These are phyloP conservation scores for Rhinogobius similis DNA, from an alignment of 2,113 vertebrate species.

Conservation along the genomic window DNA sequence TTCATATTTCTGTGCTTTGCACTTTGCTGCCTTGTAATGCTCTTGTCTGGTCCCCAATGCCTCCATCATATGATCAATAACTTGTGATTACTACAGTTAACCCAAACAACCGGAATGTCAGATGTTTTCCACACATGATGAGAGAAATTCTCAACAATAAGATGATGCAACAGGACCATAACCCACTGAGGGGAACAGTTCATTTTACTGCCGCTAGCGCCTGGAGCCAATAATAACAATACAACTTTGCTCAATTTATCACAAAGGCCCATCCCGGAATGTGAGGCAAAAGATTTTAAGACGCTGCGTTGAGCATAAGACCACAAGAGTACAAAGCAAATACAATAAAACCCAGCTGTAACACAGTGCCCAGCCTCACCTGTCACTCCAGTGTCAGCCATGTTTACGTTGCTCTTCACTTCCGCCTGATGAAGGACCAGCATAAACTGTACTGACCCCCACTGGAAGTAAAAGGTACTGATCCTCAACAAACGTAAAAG, in stretches of 20 bases:
- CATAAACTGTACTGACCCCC: conserved; percentile 36
- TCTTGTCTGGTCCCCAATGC: neutral
- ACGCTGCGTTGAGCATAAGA: neutral
- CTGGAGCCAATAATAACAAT: conserved; percentile 3
- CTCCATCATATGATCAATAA: neutral
- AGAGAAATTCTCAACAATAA: neutral
- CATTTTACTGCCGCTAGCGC: conserved; percentile 52
- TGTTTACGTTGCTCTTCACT: conserved; percentile 64
- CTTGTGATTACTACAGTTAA: neutral
- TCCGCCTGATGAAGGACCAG: conserved; percentile 11
- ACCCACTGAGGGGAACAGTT: neutral
- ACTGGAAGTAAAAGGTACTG: neutral
- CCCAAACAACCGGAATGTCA: neutral
- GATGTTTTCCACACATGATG: neutral
- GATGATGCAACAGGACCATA: conserved; percentile 59
- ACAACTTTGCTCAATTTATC: neutral
- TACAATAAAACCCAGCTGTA: conserved; percentile 19
- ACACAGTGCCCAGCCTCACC: conserved; percentile 47
- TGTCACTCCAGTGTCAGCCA: conserved; percentile 74
- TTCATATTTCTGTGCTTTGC: no score
- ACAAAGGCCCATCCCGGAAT: neutral
- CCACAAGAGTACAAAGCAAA: neutral
- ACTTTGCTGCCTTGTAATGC: neutral
- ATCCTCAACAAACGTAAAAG: neutral
- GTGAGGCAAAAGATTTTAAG: fast-evolving